Conservation (phyloP, 2,113 vertebrate species). For the Pipa parva region DNA sequence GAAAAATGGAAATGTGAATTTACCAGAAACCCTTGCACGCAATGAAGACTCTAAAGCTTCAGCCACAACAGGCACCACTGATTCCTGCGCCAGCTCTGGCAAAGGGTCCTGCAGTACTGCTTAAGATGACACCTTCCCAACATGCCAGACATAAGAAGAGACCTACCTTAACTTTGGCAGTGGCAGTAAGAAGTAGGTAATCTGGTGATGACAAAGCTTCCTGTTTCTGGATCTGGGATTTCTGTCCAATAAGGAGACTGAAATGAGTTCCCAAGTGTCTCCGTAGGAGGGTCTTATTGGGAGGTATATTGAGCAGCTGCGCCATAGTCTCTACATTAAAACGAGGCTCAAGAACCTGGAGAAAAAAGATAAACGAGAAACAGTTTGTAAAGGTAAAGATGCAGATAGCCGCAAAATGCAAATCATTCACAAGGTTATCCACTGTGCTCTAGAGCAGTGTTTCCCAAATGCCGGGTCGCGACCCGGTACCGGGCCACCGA, state of each 20-base stretch:
- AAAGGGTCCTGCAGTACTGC: no score
- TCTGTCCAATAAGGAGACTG: constrained; percentile 82
- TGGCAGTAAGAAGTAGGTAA: constrained; percentile 85
- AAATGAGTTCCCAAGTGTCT: constrained; percentile 93
- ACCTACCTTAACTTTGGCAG: constrained; percentile 91
- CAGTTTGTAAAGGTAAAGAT: no score
- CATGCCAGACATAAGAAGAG: neutral
- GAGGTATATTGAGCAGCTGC: constrained; percentile 90
- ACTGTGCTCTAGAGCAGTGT: no score
- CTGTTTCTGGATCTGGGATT: constrained; percentile 88
- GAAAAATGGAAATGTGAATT: no score
- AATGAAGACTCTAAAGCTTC: no score
- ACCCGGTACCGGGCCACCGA: no score
- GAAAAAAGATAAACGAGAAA: neutral
- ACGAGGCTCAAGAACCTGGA: constrained; percentile 88
- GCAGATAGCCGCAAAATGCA: no score
- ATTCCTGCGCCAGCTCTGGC: no score
- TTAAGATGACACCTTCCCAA: accelerated
- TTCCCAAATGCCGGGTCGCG: no score
- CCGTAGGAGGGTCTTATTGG: constrained; percentile 90
- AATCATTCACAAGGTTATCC: no score
- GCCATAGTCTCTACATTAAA: constrained; percentile 98
- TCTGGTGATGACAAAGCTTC: constrained; percentile 88
- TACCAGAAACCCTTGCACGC: no score
- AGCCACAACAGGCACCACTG: no score